Percentiles rank a stretch among this genome's conserved stretches.
Evolutionary conservation across 2,888 invertebrate species (phyloP).

Genomic region (Diarsia brunnea): DNA sequence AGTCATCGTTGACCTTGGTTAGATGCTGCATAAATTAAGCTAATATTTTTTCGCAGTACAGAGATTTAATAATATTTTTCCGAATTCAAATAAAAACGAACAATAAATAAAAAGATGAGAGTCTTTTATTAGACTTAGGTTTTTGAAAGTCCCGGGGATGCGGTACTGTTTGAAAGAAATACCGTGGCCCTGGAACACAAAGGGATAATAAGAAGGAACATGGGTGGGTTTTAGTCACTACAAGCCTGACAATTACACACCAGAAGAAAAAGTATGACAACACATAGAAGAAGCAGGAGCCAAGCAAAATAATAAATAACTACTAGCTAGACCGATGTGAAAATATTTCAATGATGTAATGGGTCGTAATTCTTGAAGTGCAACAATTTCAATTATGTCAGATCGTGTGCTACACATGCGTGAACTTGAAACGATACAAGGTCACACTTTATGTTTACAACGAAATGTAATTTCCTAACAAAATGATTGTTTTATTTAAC

Average conservation of each 20-base stretch:
- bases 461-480: constrained; percentile 14
- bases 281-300: background rate
- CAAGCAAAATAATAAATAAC: background rate
- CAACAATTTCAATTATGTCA: constrained; percentile 36
- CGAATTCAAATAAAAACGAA: background rate
- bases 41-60: background rate
- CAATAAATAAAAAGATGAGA: background rate
- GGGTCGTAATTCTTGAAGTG: constrained; percentile 9
- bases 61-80: background rate
- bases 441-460: constrained; percentile 26
- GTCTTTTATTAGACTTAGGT: background rate
- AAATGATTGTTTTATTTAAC: background rate
- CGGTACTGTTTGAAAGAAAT: no score
- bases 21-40: background rate
- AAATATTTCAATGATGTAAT: constrained; percentile 2
- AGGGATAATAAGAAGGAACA: no score
- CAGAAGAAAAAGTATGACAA: no score
- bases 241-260: no score
- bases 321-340: background rate
- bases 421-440: constrained; percentile 39
- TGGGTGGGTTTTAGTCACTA: no score
- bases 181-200: no score
- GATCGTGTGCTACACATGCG: constrained; percentile 20
- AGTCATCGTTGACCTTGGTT: constrained; percentile 13
- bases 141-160: background rate